Percentiles rank a stretch among this genome's conserved stretches.
These are phyloP conservation scores for Pantelozetes paolii DNA, from an alignment of 2,888 invertebrate genomes.

Conservation along the genomic window DNA sequence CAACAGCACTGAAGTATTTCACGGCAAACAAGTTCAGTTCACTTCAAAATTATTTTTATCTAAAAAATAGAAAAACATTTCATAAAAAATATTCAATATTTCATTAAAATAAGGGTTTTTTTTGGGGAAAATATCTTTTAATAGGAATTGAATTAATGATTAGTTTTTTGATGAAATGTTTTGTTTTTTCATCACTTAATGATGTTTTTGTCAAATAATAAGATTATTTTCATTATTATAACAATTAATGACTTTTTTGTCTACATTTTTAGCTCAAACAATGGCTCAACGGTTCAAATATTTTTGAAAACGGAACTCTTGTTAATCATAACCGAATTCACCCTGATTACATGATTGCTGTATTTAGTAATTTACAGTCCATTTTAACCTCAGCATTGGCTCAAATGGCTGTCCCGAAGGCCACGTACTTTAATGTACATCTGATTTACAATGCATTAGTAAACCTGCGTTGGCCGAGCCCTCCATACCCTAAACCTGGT, in stretches of 20 bases:
- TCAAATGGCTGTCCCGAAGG: not conserved
- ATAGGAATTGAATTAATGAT: not conserved
- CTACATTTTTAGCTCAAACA: not conserved
- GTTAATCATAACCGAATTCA: not conserved
- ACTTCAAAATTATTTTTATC: not conserved
- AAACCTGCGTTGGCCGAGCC: not conserved
- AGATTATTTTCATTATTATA: too few species aligned
- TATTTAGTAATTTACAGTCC: not conserved
- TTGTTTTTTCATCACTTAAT: not conserved
- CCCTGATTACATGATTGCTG: not conserved
- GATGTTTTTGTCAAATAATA: not conserved
- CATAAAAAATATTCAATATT: too few species aligned
- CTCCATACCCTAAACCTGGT: not conserved
- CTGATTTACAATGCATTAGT: not conserved
- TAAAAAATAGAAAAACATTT: too few species aligned
- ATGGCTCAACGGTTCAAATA: conserved; percentile 1
- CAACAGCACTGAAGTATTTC: not conserved
- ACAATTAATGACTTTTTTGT: too few species aligned
- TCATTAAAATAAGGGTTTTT: too few species aligned
- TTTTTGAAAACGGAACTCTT: conserved; percentile 8
- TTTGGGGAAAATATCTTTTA: too few species aligned
- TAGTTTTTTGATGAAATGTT: not conserved
- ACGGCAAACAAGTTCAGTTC: not conserved
- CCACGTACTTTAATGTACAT: not conserved
- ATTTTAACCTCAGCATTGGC: not conserved